These are phyloP conservation scores for Gasteruption jaculator DNA, from an alignment of 2,888 invertebrate genomes.

Conservation along the genomic window DNA sequence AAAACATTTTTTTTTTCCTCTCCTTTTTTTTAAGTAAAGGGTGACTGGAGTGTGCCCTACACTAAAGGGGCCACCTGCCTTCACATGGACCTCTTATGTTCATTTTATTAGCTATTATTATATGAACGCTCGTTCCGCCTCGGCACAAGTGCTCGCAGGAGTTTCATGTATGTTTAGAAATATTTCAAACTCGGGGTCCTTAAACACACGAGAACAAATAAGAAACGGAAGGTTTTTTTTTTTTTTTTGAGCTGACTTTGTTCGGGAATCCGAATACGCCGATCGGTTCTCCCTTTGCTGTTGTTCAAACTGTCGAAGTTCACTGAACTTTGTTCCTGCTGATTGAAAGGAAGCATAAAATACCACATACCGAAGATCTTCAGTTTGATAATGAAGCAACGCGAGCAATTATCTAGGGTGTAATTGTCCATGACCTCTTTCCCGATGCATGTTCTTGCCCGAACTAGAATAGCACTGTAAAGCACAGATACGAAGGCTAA, in stretches of 20 bases:
- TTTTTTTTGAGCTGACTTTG: too few species aligned
- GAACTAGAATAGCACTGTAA: too few species aligned
- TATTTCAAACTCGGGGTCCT: too few species aligned
- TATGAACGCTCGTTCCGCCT: slow-evolving; percentile 33
- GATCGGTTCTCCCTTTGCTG: too few species aligned
- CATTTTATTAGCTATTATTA: slow-evolving; percentile 51
- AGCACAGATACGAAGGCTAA: too few species aligned
- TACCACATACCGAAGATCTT: slow-evolving; percentile 17
- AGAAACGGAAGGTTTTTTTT: too few species aligned
- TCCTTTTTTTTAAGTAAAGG: too few species aligned
- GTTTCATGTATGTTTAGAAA: slow-evolving; percentile 44
- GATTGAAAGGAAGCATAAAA: too few species aligned
- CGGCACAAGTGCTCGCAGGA: slow-evolving; percentile 17
- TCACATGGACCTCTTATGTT: slow-evolving; percentile 39
- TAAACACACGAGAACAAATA: too few species aligned
- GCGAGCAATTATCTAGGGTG: slow-evolving; percentile 19
- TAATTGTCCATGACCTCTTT: slow-evolving; percentile 18
- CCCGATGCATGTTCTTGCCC: slow-evolving; percentile 9
- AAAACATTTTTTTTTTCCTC: too few species aligned
- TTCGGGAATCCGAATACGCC: neutral
- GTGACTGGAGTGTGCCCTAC: slow-evolving; percentile 39
- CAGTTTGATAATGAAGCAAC: slow-evolving; percentile 21
- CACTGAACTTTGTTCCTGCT: too few species aligned
- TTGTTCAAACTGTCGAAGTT: too few species aligned
- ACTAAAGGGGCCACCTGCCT: slow-evolving; percentile 40